Conservation (phyloP, 2,888 invertebrate genomes). For the Philereme transversata region DNA sequence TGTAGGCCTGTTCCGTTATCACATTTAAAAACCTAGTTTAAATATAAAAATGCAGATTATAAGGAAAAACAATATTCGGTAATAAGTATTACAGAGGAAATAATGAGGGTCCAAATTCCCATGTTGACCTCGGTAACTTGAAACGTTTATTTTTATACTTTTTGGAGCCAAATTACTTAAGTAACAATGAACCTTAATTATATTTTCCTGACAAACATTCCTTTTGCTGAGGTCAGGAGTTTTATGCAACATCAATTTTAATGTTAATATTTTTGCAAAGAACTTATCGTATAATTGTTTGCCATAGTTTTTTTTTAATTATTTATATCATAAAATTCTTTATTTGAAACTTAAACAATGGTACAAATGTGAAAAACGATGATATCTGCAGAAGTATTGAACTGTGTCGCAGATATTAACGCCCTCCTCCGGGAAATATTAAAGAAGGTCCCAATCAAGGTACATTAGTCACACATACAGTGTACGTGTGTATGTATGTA, state of each 20-base stretch:
- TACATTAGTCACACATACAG: too few relatives aligned
- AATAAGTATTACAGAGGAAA: conserved; percentile 1
- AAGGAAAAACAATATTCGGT: neutral
- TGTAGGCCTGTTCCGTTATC: too few relatives aligned
- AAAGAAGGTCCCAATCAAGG: too few relatives aligned
- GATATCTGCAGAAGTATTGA: too few relatives aligned
- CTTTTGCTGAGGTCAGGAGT: conserved; percentile 24
- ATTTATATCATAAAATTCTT: too few relatives aligned
- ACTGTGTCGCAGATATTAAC: too few relatives aligned
- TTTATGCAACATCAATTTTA: conserved; percentile 29
- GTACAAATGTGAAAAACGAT: too few relatives aligned
- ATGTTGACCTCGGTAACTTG: conserved; percentile 31
- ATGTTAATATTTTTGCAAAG: conserved; percentile 23
- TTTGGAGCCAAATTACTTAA: conserved; percentile 37
- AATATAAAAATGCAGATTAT: neutral
- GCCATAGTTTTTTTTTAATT: too few relatives aligned
- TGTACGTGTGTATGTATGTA: too few relatives aligned
- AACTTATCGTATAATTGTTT: neutral
- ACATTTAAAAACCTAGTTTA: too few relatives aligned
- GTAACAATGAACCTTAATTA: conserved; percentile 35
- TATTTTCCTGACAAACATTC: conserved; percentile 37
- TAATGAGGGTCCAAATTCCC: conserved; percentile 31
- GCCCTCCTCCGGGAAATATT: too few relatives aligned
- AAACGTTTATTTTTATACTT: conserved; percentile 37
- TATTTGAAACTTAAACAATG: too few relatives aligned